Evolutionary conservation across 2,113 vertebrate genomes (phyloP), one percentile per base, ranked within the genome.

Genomic region (Lutjanus erythropterus): DNA sequence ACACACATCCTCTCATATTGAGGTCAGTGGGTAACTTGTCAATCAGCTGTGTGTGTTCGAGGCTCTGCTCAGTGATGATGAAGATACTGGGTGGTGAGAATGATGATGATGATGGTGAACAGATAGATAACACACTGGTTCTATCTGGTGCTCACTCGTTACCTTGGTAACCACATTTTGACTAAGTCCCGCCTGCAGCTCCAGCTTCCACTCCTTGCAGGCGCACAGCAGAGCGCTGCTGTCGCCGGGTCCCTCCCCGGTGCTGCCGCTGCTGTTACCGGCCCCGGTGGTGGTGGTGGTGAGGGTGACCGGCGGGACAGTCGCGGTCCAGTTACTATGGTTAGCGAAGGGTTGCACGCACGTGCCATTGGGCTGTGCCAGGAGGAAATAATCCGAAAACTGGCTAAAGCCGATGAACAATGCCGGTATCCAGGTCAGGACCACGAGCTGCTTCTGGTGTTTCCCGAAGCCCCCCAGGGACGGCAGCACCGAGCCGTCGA

Each of bases 121-220:
- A 61, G 31, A 61, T 41, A 71, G 41, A 66, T 65, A 42, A 52
- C 61, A 60, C 41, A 35, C n/a, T 25, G 59, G 82, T 5, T 77
- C 77, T 71, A 59, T 73, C 68, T 68, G 67, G 41, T 12, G 65
- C 81, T 80, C 88, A 21, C 69, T 84, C 52, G 94, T 97, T 95
- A 99, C 98, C 98, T 98, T 97, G 94, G 97, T 99, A 80, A 99
- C 97, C 75, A 99, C 97, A 91, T 99, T 99, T 85, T 97, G 96
- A 70, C 95, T 94, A 19, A 99, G 97, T 91, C 97, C 98, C 5
- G 97, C 96, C 64, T 95, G 92, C 92, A 99, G 96, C 84, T 96
- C 95, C 52, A 98, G 96, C 77, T 93, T 94, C 96, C 96, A 95
- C 84, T 95, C 95, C 75, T 91, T 92, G 88, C 98, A 99, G 74